Base-by-base conservation (phyloP, 2,888 invertebrate species). In the Nebria brevicollis region DNA sequence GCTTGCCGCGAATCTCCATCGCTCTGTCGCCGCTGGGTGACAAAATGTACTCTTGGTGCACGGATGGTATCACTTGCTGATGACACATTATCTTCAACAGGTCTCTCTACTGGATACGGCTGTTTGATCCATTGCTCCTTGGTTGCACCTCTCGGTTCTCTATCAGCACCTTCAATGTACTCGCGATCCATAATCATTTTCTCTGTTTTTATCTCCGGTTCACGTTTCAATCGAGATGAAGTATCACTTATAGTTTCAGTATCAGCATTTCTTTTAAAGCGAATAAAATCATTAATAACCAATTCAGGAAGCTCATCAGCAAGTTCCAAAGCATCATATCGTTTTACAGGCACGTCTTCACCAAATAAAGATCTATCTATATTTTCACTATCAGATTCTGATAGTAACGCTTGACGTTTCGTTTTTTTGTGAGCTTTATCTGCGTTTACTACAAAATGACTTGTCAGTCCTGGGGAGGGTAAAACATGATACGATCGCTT, bases 1-100 rank as follows among this genome's bases (percentile, higher is more conserved):
- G 54, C 75, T 70, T 72, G 75, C 13, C 66, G 74, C 66, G 70
- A 66, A 77, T 66, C 41, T 41, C 34, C 42, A 34, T 15, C 43
- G 25, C 15, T 76, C 34, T 85, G 84, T 77, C 87, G 85, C 72
- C 86, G 91, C 86, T 93, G 93, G 0, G 93, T 94, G 13, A 93
- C 92, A 84, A 94, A 94, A 87, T 93, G 93, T 0, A 93, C 93
- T 84, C 93, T 88, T 0, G 93, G 93, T 88, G 93, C 93, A 84
- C 93, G 88, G 3, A 92, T 90, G 85, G 90, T 91, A 25, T 92
- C 92, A 81, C 91, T 91, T 2, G 90, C 90, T 6, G 91, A 90
- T 84, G 90, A 89, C 0, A 91, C 89, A 2, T 92, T 87, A 13
- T 90, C 89, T 70, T 89, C 89, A 83, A 25, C 87, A 87, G 82